Conservation (phyloP, 2,113 vertebrate species). For the Herpetotheres cachinnans region DNA sequence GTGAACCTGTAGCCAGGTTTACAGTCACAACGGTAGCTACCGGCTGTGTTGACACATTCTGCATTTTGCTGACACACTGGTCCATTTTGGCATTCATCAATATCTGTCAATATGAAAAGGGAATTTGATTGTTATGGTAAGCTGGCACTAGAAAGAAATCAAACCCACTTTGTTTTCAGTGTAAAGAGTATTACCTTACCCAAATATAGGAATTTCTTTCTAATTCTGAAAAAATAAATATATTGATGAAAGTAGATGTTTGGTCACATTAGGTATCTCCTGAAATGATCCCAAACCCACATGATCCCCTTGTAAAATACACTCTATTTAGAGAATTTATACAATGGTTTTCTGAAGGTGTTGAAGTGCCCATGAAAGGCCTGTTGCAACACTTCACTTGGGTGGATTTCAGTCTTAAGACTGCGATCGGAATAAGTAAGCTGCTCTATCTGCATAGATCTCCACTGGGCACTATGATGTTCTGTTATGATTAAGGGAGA, state of each 20-base stretch:
- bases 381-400: neutral
- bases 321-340: neutral
- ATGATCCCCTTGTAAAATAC: neutral
- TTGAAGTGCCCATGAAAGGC: neutral
- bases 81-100: conserved; percentile 96
- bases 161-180: neutral
- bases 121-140: neutral
- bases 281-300: neutral
- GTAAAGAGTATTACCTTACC: neutral
- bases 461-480: neutral
- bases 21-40: conserved; percentile 94
- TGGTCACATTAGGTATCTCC: neutral
- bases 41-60: conserved; percentile 88
- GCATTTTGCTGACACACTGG: conserved; percentile 94
- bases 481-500: no score
- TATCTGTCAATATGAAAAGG: conserved; percentile 75
- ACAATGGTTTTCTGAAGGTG: neutral
- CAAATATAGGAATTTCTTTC: neutral
- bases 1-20: conserved; percentile 92
- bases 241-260: neutral
- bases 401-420: neutral
- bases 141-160: neutral
- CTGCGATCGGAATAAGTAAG: neutral
- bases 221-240: neutral
- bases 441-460: neutral